Conservation (phyloP, 1,140 invertebrate genomes). For the Eufriesea mexicana region DNA sequence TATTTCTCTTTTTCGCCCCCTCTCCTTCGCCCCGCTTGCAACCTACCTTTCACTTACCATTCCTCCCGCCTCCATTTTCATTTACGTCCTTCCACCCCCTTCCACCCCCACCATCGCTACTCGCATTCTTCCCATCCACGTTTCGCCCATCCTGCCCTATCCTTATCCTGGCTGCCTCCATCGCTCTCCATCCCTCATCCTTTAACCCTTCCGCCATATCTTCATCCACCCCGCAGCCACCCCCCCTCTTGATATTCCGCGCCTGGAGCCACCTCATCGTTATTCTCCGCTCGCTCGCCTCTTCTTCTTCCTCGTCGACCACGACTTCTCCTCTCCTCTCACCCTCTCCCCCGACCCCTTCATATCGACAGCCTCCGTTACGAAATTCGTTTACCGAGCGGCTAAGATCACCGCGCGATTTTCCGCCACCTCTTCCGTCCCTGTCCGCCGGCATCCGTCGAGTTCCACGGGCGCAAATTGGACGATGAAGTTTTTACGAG, state of each 20-base stretch:
- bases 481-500: conserved; percentile 61
- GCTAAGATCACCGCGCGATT: conserved; percentile 53
- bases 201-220: not conserved
- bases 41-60: not conserved
- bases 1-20: conserved; percentile 1
- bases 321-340: conserved; percentile 1
- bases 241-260: not conserved
- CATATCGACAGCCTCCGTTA: conserved; percentile 40
- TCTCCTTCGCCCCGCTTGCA: not conserved
- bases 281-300: conserved; percentile 11
- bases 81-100: not conserved
- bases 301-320: not conserved
- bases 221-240: not conserved
- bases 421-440: conserved; percentile 11
- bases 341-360: not conserved
- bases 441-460: not conserved
- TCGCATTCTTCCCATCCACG: not conserved
- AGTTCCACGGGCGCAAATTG: conserved; percentile 49
- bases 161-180: not conserved
- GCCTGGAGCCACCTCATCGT: not conserved
- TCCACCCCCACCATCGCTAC: too few relatives aligned
- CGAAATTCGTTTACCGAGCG: conserved; percentile 45
- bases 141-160: not conserved
- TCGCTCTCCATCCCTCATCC: not conserved
- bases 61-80: not conserved